Evolutionary conservation across 2,888 invertebrate species (phyloP), one percentile per base, ranked within the genome.

Genomic region (Aethes cnicana): DNA sequence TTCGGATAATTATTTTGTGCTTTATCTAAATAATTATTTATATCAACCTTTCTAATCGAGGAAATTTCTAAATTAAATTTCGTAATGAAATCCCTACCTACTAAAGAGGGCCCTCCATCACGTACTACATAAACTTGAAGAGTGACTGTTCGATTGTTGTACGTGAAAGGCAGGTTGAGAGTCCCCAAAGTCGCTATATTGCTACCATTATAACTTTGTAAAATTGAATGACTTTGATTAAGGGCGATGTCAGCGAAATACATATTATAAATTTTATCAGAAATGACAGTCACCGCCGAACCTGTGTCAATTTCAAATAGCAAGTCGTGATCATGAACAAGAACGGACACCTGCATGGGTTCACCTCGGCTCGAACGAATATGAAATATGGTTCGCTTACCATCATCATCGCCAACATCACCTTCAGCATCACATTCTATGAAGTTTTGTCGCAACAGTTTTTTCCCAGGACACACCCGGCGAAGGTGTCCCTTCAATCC

Each of bases 51-150:
- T 18, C 7, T 35, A 8, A 28, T 9, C 14, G 25, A 7, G 3
- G 9, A 9, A 2, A 47, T 37, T 16, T 48, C 25, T 9, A 44
- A 21, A 11, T 44, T 14, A 36, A 49, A 49, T n/a, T 26, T 8
- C 1, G 23, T 23, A 30, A 47, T 54, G 25, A 54, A 54, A 28
- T 48, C 48, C 8, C 48, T 36, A n/a, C 33, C 44, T 7, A 54
- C 9, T 14, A 54, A 30, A 1, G 32, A 30, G 2, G 48, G 43
- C 2, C 39, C 43, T 3, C 18, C 33, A 1, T 26, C 17, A 4
- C 30, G 26, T 11, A 41, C 41, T 2, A 41, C 28, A 9, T 28
- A 33, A 4, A 41, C 41, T 7, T 6, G 9, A 11, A 33, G n/a
- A 35, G 26, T 21, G 16, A 9, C 6, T 20, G 11, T 33, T 7